Conservation (phyloP, 2,113 vertebrate genomes). For the Nerophis lumbriciformis region DNA sequence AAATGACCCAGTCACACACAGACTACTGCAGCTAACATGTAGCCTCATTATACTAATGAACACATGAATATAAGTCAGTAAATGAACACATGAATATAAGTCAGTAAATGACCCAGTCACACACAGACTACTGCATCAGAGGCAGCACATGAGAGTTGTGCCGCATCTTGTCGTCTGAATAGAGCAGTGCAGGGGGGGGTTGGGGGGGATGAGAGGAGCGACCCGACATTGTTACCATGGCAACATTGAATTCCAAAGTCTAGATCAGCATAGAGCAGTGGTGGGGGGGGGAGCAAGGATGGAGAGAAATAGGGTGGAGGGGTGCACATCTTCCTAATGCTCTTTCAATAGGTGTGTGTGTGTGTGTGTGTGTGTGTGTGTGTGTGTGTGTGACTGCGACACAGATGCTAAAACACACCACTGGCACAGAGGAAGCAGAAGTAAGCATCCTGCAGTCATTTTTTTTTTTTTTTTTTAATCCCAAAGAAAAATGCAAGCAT, state of each 20-base stretch:
- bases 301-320: constrained; percentile 28
- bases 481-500: neutral
- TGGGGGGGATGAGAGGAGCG: constrained; percentile 56
- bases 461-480: neutral
- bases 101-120: too few relatives aligned
- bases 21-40: too few relatives aligned
- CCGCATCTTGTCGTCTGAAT: constrained; percentile 59
- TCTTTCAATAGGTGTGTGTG: neutral
- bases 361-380: constrained; percentile 4
- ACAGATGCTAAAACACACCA: constrained; percentile 28
- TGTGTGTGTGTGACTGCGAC: constrained; percentile 28
- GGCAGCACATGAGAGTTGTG: constrained; percentile 39
- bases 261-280: constrained; percentile 64
- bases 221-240: constrained; percentile 73
- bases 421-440: neutral
- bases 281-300: constrained; percentile 21
- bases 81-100: too few relatives aligned
- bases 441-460: neutral
- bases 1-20: too few relatives aligned
- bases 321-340: constrained; percentile 38
- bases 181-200: constrained; percentile 58
- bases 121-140: neutral
- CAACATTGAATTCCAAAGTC: constrained; percentile 73
- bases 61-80: too few relatives aligned
- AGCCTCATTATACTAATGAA: too few relatives aligned